These are phyloP conservation scores for Potamilus streckersoni DNA, from an alignment of 1,140 invertebrate genomes.

Conservation along the genomic window DNA sequence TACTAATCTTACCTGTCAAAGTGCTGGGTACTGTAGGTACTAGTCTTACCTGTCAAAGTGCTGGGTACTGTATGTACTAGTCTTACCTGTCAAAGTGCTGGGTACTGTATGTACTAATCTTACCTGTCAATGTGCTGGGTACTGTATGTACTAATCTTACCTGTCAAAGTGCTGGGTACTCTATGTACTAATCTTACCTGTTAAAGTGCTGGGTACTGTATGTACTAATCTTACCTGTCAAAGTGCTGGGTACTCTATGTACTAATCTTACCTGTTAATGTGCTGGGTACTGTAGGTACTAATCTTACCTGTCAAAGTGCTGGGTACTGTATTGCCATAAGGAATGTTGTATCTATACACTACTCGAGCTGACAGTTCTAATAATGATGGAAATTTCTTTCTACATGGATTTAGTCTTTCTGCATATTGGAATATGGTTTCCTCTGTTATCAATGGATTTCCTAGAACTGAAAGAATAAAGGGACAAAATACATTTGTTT, in stretches of 20 bases:
- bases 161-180: not conserved
- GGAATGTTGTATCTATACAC: constrained; percentile 25
- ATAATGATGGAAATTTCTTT: constrained; percentile 21
- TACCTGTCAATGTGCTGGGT: too few species aligned
- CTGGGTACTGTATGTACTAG: too few species aligned
- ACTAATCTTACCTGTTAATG: constrained; percentile 31
- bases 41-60: too few species aligned
- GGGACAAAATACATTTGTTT: not conserved
- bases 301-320: constrained; percentile 32
- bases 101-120: constrained; percentile 23
- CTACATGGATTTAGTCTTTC: constrained; percentile 5
- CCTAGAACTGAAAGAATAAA: constrained; percentile 35
- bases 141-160: not conserved
- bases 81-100: constrained; percentile 33
- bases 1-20: constrained; percentile 29
- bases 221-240: too few species aligned
- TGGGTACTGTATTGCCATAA: constrained; percentile 25
- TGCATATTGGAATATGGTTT: not conserved
- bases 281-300: constrained; percentile 26
- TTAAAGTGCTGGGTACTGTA: too few species aligned
- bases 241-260: too few species aligned
- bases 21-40: constrained; percentile 27
- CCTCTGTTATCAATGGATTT: constrained; percentile 34
- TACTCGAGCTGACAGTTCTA: constrained; percentile 15
- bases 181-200: not conserved